Conservation (phyloP, 2,888 invertebrate species). For the Argyresthia albistria region DNA sequence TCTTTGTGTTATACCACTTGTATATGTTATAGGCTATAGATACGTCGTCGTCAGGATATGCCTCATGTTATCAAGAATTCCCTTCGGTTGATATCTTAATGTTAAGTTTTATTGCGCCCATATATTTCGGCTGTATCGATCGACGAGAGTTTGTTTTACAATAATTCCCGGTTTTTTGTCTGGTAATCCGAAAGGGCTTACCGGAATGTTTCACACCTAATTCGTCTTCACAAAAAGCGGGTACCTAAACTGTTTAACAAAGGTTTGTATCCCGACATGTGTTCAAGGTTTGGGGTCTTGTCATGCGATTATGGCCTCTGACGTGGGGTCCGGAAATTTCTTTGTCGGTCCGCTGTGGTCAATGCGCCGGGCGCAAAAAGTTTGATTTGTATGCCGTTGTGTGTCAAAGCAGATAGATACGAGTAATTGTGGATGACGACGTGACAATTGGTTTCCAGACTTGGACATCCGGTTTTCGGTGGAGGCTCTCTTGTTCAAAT, state of each 20-base stretch:
- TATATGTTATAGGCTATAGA: no score
- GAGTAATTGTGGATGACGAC: neutral
- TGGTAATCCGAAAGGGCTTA: no score
- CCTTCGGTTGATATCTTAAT: no score
- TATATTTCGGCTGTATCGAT: no score
- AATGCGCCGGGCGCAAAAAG: slow-evolving; percentile 17
- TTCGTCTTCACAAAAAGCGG: slow-evolving; percentile 9
- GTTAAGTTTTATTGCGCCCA: no score
- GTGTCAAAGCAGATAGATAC: neutral
- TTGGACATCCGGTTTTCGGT: slow-evolving; percentile 12
- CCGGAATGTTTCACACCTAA: slow-evolving; percentile 34
- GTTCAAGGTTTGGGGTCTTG: neutral
- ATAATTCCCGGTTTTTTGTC: no score
- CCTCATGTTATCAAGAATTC: no score
- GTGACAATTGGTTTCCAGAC: neutral
- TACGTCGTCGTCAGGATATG: no score
- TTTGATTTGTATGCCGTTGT: neutral
- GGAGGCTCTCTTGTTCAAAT: no score
- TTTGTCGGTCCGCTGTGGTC: slow-evolving; percentile 46
- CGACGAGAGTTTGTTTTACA: no score
- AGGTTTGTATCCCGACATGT: neutral
- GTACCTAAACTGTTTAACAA: no score
- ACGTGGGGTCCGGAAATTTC: slow-evolving; percentile 37
- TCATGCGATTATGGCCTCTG: slow-evolving; percentile 33
- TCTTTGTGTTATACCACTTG: no score